Evolutionary conservation across 92 coral and sea anemone species (phyloP).

Genomic region (Phenganax stokvisi): DNA sequence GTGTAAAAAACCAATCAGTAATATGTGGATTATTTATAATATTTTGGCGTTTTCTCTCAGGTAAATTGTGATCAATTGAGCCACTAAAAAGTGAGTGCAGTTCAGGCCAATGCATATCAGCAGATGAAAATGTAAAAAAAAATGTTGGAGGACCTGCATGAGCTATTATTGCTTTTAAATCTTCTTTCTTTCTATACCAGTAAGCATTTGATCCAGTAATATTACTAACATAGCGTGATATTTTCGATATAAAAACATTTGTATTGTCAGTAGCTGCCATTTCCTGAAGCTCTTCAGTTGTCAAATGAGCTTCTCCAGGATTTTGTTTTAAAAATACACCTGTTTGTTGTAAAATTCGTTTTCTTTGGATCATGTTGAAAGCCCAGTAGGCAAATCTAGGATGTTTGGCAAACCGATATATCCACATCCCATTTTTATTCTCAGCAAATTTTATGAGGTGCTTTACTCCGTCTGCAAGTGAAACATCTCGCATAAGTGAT

Average conservation of each 20-base stretch:
- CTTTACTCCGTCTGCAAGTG: too few relatives aligned
- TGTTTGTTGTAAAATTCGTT: too few relatives aligned
- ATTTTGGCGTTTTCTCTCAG: slow-evolving; percentile 47
- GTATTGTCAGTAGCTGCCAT: slow-evolving; percentile 35
- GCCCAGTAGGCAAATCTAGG: too few relatives aligned
- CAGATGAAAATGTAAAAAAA: slow-evolving; percentile 49
- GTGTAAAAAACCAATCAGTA: slow-evolving; percentile 54
- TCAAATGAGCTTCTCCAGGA: slow-evolving; percentile 52
- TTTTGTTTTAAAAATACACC: neutral
- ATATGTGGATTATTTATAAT: slow-evolving; percentile 56
- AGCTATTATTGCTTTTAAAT: slow-evolving; percentile 47
- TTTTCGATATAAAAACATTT: slow-evolving; percentile 40
- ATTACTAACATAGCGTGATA: slow-evolving; percentile 50
- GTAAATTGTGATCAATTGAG: slow-evolving; percentile 25
- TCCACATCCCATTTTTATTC: too few relatives aligned
- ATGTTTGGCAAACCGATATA: too few relatives aligned
- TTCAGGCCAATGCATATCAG: slow-evolving; percentile 3
- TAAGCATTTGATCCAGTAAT: slow-evolving; percentile 47
- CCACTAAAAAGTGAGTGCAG: slow-evolving; percentile 5
- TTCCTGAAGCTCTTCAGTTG: slow-evolving; percentile 43
- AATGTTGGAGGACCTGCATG: slow-evolving; percentile 54
- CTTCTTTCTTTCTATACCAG: slow-evolving; percentile 31
- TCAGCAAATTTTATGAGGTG: too few relatives aligned
- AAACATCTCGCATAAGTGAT: too few relatives aligned
- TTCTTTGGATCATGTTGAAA: too few relatives aligned